Base-by-base conservation (phyloP, 2,888 invertebrate genomes). In the Psylliodes chrysocephalus region DNA sequence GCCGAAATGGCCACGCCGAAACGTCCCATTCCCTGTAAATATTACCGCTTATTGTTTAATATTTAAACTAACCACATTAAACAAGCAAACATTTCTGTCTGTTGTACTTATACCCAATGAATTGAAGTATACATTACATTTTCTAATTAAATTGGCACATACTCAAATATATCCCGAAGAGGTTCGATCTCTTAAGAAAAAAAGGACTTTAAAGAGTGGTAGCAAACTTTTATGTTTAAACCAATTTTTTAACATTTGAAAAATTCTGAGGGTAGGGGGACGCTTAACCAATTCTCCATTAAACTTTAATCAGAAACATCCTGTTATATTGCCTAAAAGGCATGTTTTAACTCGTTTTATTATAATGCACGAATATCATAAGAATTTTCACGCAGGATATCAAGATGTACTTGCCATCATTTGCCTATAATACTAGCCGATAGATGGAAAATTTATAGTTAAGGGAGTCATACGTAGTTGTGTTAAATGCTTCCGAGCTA, bases 281-380 rank as follows among this genome's bases (percentile, higher is more conserved):
- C 18, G 40, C 0, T 42, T 55, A 28, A 38, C 8, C 15, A 18
- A 55, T 25, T 55, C 55, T 14, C 14, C 17, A 17, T 55, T 55
- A 22, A 25, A 55, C 8, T 52, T 18, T 18, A 14, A 15, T n/a
- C n/a, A n/a, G n/a, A n/a, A n/a, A n/a, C n/a, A n/a, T n/a, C n/a
- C n/a, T n/a, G n/a, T n/a, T n/a, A 42, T 25, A 14, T 28, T 55
- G 5, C 55, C 44, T 19, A 10, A 42, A n/a, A 10, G 25, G 15
- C 40, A 42, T 28, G n/a, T 3, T 15, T 17, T 42, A 2, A 40
- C 40, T 40, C 14, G 2, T 1, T 17, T 44, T 8, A 10, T 44
- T 1, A 14, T 44, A 19, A 7, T 7, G 1, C 18, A 17, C 2
- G 1, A 17, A 1, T 18, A 44, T 44, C 19, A n/a, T 19, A 44